A percentile compares a stretch with the other conserved stretches of the same genome.
phyloP scores from a whole-genome alignment of 2,113 vertebrate genomes.

The Sinosuthora webbiana region DNA sequence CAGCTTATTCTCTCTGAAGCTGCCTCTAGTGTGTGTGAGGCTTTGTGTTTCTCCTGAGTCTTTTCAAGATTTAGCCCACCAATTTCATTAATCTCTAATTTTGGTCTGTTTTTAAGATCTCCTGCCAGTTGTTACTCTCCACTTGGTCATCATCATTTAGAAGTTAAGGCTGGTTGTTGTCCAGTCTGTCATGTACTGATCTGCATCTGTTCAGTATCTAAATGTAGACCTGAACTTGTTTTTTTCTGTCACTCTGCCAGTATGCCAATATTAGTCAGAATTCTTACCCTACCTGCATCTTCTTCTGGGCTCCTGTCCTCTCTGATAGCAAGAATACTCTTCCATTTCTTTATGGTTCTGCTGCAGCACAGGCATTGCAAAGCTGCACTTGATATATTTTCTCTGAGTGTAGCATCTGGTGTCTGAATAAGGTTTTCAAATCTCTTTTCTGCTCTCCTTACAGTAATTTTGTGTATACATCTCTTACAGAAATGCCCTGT shows the following conservation, averaged over 20 bases:
- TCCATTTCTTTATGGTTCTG: neutral
- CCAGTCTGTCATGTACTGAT: neutral
- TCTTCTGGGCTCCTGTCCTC: neutral
- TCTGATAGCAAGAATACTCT: neutral
- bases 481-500: neutral
- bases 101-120: neutral
- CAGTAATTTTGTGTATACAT: neutral
- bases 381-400: neutral
- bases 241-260: neutral
- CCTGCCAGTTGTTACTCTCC: neutral
- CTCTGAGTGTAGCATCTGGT: neutral
- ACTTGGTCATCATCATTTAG: neutral
- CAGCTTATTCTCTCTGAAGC: neutral
- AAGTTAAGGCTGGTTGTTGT: neutral
- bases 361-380: neutral
- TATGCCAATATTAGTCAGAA: neutral
- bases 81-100: neutral
- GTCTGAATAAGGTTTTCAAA: neutral
- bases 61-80: neutral
- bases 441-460: neutral
- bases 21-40: neutral
- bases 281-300: neutral
- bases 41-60: neutral
- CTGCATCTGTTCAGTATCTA: neutral
- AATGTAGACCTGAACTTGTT: neutral